These are phyloP conservation scores for Odontomyia ornata DNA, from an alignment of 2,888 invertebrate genomes.

Conservation along the genomic window DNA sequence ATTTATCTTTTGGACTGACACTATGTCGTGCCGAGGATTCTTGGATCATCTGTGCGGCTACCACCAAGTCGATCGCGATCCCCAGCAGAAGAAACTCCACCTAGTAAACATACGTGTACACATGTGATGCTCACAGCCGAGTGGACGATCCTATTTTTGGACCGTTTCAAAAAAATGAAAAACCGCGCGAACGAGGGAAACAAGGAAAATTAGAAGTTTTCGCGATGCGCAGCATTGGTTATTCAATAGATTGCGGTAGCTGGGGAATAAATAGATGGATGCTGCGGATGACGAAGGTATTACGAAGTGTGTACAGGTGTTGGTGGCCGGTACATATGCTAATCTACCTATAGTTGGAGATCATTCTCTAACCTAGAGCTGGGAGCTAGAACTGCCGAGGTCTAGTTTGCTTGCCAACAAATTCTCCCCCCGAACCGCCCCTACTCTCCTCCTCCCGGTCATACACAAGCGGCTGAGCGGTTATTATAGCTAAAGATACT, in stretches of 20 bases:
- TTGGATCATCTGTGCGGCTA: conserved; percentile 1
- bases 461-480: no score
- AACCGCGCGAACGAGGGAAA: neutral
- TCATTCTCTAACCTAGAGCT: no score
- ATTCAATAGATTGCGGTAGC: neutral
- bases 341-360: no score
- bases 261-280: neutral
- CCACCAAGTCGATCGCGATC: neutral
- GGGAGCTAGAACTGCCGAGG: no score
- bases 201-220: neutral
- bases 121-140: conserved; percentile 19
- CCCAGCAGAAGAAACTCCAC: neutral
- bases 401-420: no score
- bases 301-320: conserved; percentile 12
- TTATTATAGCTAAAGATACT: no score
- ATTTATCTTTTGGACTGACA: neutral
- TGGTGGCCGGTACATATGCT: neutral
- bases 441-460: no score
- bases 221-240: conserved; percentile 6
- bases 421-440: no score
- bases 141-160: conserved; percentile 26
- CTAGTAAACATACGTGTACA: conserved; percentile 31
- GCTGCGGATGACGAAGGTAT: neutral
- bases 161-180: conserved; percentile 8
- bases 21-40: neutral